These are phyloP conservation scores for Machimus rusticus DNA, from an alignment of 2,888 invertebrate genomes.

Conservation along the genomic window DNA sequence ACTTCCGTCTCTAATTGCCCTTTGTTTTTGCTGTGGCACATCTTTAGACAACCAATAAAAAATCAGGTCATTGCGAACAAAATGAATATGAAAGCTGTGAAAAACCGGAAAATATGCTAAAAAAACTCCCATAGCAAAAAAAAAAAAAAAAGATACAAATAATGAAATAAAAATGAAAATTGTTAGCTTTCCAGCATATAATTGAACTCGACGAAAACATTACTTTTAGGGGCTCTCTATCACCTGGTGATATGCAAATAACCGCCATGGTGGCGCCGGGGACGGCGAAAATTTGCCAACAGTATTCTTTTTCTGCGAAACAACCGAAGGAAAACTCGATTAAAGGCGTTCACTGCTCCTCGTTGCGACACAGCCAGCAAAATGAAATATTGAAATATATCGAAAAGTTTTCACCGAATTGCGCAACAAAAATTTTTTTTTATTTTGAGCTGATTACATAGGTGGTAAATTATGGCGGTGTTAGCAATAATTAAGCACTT, in stretches of 20 bases:
- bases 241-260: not conserved
- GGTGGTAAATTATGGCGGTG: not conserved
- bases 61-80: not conserved
- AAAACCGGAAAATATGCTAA: not conserved
- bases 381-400: not conserved
- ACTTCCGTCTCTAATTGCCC: not conserved
- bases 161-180: not conserved
- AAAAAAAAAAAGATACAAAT: not conserved
- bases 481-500: not conserved
- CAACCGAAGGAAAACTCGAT: not conserved
- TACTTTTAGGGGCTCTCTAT: not conserved
- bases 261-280: not conserved
- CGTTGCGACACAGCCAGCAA: not conserved
- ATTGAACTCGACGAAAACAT: not conserved
- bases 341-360: not conserved
- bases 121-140: not conserved
- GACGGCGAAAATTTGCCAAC: not conserved
- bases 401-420: not conserved
- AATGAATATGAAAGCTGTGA: not conserved
- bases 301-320: not conserved
- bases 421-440: not conserved
- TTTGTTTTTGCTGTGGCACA: not conserved
- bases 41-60: not conserved
- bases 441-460: too few relatives aligned
- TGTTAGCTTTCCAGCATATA: not conserved